These are phyloP conservation scores for Netelia fuscicornis DNA, from an alignment of 2,888 invertebrate species.

Conservation along the genomic window DNA sequence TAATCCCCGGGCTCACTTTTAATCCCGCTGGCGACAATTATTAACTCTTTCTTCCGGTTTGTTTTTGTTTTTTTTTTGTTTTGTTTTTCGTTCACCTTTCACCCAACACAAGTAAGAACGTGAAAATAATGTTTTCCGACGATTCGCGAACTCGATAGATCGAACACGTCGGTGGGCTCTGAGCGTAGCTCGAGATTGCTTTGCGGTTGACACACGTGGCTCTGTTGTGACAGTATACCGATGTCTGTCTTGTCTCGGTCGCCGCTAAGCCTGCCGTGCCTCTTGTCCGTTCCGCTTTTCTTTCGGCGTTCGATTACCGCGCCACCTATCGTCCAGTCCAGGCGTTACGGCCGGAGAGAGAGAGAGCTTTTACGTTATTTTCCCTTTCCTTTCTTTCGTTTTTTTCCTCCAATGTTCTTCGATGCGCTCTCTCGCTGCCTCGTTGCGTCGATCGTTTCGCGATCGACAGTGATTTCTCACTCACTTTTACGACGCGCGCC, in stretches of 20 bases:
- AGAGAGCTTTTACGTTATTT: background rate
- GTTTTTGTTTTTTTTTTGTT: no score
- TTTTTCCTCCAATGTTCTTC: background rate
- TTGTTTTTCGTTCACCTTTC: no score
- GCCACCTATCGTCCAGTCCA: constrained; percentile 51
- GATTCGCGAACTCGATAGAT: no score
- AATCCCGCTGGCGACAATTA: no score
- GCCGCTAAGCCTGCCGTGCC: background rate
- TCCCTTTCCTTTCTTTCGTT: background rate
- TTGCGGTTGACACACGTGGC: constrained; percentile 76
- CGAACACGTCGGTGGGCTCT: no score
- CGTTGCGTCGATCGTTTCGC: background rate
- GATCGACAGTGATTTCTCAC: background rate
- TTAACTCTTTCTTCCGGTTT: no score
- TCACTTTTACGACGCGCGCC: no score
- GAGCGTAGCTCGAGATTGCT: background rate
- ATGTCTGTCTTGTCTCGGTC: constrained; percentile 4
- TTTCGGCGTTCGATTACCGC: constrained; percentile 18
- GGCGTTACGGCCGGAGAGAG: background rate
- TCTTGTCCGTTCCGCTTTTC: constrained; percentile 36
- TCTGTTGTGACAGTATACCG: constrained; percentile 74
- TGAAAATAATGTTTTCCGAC: no score
- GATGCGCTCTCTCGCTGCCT: background rate
- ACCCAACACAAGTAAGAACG: no score
- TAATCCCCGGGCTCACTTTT: no score